Conservation (phyloP, 2,888 invertebrate genomes). For the Onchidella celtica region DNA sequence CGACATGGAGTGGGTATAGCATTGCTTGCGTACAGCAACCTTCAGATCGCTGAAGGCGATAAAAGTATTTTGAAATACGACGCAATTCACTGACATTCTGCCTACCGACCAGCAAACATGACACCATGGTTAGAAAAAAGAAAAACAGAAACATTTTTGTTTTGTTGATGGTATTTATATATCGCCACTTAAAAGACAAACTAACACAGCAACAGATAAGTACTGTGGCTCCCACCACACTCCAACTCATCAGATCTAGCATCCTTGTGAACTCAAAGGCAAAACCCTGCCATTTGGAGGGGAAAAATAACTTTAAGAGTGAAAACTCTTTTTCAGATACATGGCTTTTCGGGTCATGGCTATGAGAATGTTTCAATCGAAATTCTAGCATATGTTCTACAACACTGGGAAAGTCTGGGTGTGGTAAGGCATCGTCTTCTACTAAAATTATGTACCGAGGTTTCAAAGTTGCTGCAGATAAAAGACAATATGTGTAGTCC, state of each 20-base stretch:
- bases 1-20: constrained; percentile 67
- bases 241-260: constrained; percentile 67
- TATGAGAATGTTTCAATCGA: constrained; percentile 10
- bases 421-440: constrained; percentile 77
- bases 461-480: constrained; percentile 60
- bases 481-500: constrained; percentile 76
- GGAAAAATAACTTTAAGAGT: constrained; percentile 76
- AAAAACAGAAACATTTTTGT: constrained; percentile 52
- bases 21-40: constrained; percentile 78
- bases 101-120: constrained; percentile 63
- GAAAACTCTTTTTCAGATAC: too few species aligned
- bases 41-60: constrained; percentile 67
- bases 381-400: constrained; percentile 62
- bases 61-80: constrained; percentile 65
- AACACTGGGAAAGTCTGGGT: constrained; percentile 61
- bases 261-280: constrained; percentile 63
- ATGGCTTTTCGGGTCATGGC: background rate
- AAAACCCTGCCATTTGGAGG: constrained; percentile 74
- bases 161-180: background rate
- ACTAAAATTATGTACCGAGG: constrained; percentile 70
- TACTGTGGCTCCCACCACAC: constrained; percentile 59
- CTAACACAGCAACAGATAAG: background rate
- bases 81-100: constrained; percentile 71
- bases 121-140: constrained; percentile 55
- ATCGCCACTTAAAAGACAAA: background rate